phyloP scores from a whole-genome alignment of 1,140 invertebrate species.

The Nasonia giraulti region DNA sequence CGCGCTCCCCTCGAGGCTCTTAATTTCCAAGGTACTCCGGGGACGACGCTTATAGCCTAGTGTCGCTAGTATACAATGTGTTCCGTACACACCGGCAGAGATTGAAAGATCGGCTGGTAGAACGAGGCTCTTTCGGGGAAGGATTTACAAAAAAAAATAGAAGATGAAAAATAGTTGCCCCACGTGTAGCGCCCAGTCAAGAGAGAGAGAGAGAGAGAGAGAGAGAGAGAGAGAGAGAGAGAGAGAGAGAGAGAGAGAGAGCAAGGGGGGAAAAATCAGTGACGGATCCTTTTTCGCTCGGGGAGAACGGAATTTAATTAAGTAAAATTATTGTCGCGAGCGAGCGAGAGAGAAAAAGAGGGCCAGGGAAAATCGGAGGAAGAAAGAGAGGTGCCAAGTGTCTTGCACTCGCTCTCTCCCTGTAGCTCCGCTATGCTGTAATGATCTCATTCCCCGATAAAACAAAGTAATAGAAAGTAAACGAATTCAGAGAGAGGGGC shows the following conservation, averaged over 20 bases:
- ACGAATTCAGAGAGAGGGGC: conserved; percentile 59
- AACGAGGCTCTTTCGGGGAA: background rate
- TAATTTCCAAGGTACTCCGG: conserved; percentile 61
- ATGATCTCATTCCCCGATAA: conserved; percentile 70
- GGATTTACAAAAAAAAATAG: conserved; percentile 35
- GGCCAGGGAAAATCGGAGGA: conserved; percentile 20
- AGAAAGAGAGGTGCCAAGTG: conserved; percentile 45
- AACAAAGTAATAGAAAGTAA: conserved; percentile 70
- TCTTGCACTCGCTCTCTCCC: conserved; percentile 46
- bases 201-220: background rate
- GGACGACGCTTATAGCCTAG: background rate
- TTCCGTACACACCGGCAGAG: background rate
- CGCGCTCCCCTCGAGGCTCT: conserved; percentile 53
- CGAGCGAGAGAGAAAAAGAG: conserved; percentile 60
- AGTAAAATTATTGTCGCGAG: conserved; percentile 75
- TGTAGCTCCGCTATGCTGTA: conserved; percentile 52
- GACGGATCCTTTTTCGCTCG: conserved; percentile 40
- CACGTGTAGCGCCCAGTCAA: background rate
- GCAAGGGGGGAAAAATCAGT: conserved; percentile 41
- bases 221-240: background rate
- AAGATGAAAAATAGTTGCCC: background rate
- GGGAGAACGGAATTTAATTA: conserved; percentile 76
- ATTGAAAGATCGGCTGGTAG: background rate
- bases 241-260: background rate
- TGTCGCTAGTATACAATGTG: background rate